Base-by-base conservation (phyloP, 2,797 vertebrate species). In the Aeoliscus strigatus region DNA sequence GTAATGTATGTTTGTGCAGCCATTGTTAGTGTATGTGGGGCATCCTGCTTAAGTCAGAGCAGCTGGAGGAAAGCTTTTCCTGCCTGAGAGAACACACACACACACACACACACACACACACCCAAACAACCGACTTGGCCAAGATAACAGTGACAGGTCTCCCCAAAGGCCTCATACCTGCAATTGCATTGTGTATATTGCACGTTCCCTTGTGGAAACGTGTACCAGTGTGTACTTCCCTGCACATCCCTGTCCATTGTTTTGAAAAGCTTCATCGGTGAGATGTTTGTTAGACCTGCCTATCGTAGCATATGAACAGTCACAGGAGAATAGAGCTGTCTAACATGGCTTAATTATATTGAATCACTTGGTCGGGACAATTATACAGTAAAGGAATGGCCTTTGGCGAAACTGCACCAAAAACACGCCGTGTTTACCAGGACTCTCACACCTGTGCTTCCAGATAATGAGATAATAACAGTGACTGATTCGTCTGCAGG, bases 351-450 rank as follows among this genome's bases (percentile, higher is more conserved):
- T 84, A 83, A 85, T 86, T 85, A 86, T 76, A 59, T 54, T 60
- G 70, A 77, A 80, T 75, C 75, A 69, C 78, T 79, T 76, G 72
- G 73, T 73, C 27, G 56, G 52, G 70, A 79, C 74, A 83, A 83
- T 86, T 84, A 84, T 78, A 77, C 75, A 82, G 81, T 77, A 75
- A 79, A 75, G 62, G 61, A 80, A 82, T 78, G 66, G 79, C 77
- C 81, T 83, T 75, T 80, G 80, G 80, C 81, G 72, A 79, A 67
- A 84, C 63, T 63, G 38, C 76, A 76, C 77, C 84, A 78, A 83
- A 66, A 81, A 83, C 77, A 60, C 55, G 67, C 77, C 80, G 81
- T 69, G 57, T 56, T 56, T 31, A 34, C 60, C 27, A 42, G 67
- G 59, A 59, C 59, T 68, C 41, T 40, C 60, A 51, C 72, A 84